Conservation (phyloP, 2,113 vertebrate genomes). For the Paraplagusia blochii region DNA sequence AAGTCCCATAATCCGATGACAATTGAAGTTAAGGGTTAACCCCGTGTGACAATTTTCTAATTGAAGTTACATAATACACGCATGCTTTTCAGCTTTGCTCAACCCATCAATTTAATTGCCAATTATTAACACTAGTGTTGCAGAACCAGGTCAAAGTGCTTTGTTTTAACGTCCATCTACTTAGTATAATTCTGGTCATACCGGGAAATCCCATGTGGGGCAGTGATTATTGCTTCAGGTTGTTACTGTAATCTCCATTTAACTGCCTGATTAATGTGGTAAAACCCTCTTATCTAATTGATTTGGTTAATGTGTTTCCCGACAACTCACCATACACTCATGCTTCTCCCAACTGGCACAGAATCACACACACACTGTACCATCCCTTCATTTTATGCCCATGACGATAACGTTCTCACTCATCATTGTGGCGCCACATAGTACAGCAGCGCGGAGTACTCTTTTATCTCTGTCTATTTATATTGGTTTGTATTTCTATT, state of each 20-base stretch:
- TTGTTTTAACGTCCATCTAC: background rate
- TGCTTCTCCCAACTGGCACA: constrained; percentile 30
- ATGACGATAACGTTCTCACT: constrained; percentile 48
- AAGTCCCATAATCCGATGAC: too few species aligned
- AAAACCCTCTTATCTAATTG: constrained; percentile 44
- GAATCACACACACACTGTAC: constrained; percentile 20
- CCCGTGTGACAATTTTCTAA: too few species aligned
- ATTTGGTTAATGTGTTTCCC: constrained; percentile 40
- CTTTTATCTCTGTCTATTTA: background rate
- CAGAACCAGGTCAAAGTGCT: too few species aligned
- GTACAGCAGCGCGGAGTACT: background rate
- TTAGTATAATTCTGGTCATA: background rate
- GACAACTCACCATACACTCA: constrained; percentile 22
- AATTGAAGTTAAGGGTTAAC: too few species aligned
- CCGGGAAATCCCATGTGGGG: constrained; percentile 8
- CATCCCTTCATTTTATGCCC: constrained; percentile 41
- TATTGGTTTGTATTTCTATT: too few species aligned
- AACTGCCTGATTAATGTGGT: constrained; percentile 32
- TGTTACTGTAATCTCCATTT: constrained; percentile 39
- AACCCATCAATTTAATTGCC: too few species aligned
- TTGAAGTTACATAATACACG: too few species aligned
- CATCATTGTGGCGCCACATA: constrained; percentile 37
- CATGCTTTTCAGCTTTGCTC: too few species aligned
- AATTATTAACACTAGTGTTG: too few species aligned
- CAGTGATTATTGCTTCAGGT: constrained; percentile 5